Base-by-base conservation (phyloP, 2,797 vertebrate species). In the Scolopax bukidnonensis region DNA sequence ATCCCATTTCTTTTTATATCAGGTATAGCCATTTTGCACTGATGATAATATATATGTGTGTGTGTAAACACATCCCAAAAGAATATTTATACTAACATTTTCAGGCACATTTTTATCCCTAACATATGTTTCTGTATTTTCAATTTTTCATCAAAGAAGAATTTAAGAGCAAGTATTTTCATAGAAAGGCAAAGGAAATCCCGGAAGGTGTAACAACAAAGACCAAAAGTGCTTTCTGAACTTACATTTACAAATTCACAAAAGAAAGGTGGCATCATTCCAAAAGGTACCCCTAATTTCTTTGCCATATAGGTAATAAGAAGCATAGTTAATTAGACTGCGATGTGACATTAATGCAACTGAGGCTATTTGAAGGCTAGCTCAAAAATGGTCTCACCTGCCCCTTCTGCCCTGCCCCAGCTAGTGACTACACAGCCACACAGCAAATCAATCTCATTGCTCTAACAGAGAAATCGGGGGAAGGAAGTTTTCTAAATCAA, bases 361-460 rank as follows among this genome's bases (percentile, higher is more conserved):
- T 2, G 15, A 40, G 47, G 38, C 53, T 60, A 4, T 4, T 48
- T 38, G 53, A 43, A 67, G 32, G 36, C 43, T 64, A 38, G 30
- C 60, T 43, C 40, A 25, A 10, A 48, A 28, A 4, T 4, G 23
- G 38, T 12, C 60, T 51, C 23, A 23, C 2, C 36, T n/a, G 10
- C 5, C 40, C 43, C 59, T 48, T 48, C 47, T 48, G 23, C 47
- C 3, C 33, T n/a, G 11, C 5, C 40, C 43, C 59, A 53, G 36
- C 33, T 17, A 28, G 36, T 1, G 28, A 27, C 38, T n/a, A 20
- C 16, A 25, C 43, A 41, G 30, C 70, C 25, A n/a, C 47, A n/a
- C 16, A 14, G 9, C 1, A 1, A 38, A 24, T 8, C 28, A 3
- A 2, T 8, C 57, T 47, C 33, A 24, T 7, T n/a, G n/a, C 47